Percentiles rank a stretch among this genome's conserved stretches.
phyloP scores from a whole-genome alignment of 2,888 invertebrate genomes.

The Orchesella flavescens region DNA sequence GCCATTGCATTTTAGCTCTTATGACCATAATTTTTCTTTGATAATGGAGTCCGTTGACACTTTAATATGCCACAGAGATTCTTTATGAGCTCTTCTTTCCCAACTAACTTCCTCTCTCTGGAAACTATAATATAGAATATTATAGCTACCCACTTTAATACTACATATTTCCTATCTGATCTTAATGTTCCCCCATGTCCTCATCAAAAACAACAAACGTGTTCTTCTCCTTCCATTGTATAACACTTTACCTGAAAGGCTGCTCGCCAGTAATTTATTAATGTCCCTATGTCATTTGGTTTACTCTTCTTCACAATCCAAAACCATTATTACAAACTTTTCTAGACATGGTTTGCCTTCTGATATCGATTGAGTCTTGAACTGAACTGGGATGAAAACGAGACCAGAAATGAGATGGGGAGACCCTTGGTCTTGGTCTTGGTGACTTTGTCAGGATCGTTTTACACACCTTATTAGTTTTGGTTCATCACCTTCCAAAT shows the following conservation, averaged over 20 bases:
- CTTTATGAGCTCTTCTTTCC: constrained; percentile 61
- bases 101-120: constrained; percentile 6
- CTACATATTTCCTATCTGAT: neutral
- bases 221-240: neutral
- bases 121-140: neutral
- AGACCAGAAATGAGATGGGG: no score
- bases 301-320: no score
- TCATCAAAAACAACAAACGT: neutral
- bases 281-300: no score
- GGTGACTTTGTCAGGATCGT: no score
- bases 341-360: no score
- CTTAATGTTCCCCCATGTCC: neutral
- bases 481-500: no score
- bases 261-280: no score
- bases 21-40: constrained; percentile 43
- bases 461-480: no score
- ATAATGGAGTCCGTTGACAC: constrained; percentile 69
- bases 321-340: no score
- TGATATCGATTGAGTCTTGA: no score
- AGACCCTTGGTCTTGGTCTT: no score
- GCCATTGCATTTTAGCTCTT: neutral
- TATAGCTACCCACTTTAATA: neutral
- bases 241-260: neutral
- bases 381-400: no score
- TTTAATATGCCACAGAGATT: constrained; percentile 67